phyloP scores from a whole-genome alignment of 2,797 vertebrate genomes.

The Alectoris magna region DNA sequence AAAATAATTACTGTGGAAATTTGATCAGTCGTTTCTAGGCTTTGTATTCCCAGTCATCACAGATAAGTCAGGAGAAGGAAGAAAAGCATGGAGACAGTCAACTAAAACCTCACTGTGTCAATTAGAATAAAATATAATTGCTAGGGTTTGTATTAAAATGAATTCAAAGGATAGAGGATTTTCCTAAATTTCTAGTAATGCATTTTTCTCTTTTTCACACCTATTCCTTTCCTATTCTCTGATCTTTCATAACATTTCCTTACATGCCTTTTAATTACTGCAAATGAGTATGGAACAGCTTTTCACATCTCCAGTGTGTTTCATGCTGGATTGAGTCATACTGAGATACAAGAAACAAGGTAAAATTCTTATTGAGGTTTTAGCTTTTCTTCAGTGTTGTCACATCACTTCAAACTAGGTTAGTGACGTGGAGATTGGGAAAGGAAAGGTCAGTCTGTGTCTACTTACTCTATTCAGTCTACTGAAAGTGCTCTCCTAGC shows the following conservation, averaged over 20 bases:
- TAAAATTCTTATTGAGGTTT: background rate
- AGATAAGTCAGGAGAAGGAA: background rate
- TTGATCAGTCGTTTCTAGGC: background rate
- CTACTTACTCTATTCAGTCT: conserved; percentile 10
- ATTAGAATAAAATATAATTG: background rate
- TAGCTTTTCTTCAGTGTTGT: background rate
- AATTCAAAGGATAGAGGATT: background rate
- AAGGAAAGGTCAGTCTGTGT: background rate
- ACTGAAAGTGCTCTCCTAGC: conserved; percentile 39
- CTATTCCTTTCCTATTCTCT: background rate
- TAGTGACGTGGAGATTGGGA: conserved; percentile 42
- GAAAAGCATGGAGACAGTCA: background rate
- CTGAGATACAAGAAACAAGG: background rate
- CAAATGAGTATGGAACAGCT: background rate
- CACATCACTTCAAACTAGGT: conserved; percentile 36
- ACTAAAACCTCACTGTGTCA: background rate
- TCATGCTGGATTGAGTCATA: background rate
- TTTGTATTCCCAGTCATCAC: background rate
- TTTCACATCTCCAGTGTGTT: background rate
- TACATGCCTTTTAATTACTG: background rate
- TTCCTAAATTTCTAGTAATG: background rate
- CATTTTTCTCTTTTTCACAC: accelerated
- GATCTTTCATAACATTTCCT: background rate
- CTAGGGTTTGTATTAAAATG: background rate
- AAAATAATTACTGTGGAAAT: conserved; percentile 4